Conservation (phyloP, 2,113 vertebrate species). For the Mus spicilegus region DNA sequence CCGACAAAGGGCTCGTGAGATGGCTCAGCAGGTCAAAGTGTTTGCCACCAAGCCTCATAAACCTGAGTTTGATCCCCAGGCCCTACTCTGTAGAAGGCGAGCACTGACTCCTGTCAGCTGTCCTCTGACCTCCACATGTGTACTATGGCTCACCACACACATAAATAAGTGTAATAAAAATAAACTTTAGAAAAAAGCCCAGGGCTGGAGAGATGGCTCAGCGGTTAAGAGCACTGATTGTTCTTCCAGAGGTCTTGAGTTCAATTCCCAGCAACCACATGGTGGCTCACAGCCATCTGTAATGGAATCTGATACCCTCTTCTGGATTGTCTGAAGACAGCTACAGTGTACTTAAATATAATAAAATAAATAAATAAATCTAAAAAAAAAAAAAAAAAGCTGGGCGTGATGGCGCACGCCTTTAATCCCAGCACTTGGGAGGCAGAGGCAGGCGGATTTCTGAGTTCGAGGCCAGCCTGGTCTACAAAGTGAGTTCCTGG, state of each 20-base stretch:
- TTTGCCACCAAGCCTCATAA: not conserved
- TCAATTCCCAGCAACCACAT: too few species aligned
- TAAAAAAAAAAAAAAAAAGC: not conserved
- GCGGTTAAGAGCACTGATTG: too few species aligned
- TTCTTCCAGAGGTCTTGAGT: too few species aligned
- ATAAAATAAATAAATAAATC: not conserved
- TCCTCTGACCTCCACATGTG: not conserved
- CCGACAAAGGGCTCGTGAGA: not conserved
- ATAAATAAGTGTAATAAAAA: not conserved
- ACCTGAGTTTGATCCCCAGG: not conserved
- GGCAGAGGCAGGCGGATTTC: not conserved
- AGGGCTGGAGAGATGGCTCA: too few species aligned
- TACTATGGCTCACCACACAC: not conserved
- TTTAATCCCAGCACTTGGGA: not conserved
- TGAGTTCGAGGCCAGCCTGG: not conserved
- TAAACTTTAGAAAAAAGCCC: not conserved
- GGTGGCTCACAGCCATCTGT: too few species aligned
- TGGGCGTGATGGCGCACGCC: too few species aligned
- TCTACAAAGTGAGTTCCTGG: not conserved
- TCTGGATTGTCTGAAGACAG: too few species aligned
- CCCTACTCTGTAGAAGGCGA: not conserved
- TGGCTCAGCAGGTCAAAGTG: not conserved
- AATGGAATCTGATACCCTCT: too few species aligned
- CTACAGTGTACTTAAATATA: too few species aligned
- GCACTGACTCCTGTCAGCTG: not conserved